Base-by-base conservation (phyloP, 2,888 invertebrate genomes). In the Hipparchia sbordonii region DNA sequence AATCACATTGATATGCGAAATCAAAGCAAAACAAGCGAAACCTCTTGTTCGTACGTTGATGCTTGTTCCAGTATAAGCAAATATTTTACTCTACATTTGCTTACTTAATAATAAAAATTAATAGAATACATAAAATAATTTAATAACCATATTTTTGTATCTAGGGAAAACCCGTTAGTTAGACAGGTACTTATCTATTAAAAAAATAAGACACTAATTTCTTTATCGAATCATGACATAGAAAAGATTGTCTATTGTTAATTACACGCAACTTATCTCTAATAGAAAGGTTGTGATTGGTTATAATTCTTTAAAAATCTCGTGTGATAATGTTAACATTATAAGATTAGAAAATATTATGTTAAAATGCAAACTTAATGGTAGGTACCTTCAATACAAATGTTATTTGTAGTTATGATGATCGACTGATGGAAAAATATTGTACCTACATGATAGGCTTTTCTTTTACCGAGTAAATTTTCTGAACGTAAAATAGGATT, bases 251-350 rank as follows among this genome's bases (percentile, higher is more conserved):
- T 63, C 48, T 12, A 10, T 45, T 48, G 6, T 51, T 6, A 4
- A 6, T 51, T 4, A 7, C n/a, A 10, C 13, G 8, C 8, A 48
- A 48, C 2, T 8, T 65, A 33, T 65, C n/a, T 8, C 12, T 65
- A 6, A 65, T 33, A 65, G 13, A 10, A 23, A 51, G 52, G 33
- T 10, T 52, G 33, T 52, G 9, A 52, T 61, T 61, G 61, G 61
- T 61, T n/a, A 33, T 6, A 7, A 52, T 65, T 63, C 6, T 48
- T 13, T 10, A 33, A 52, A 63, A 63, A 52, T 13, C 33, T 12
- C 52, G 23, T 63, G 3, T 46, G 65, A 65, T 65, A 65, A 65
- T 33, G 65, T 7, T 48, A 63, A 63, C 51, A 63, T 10, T 4
- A 39, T 39, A 39, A 39, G 39, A 39, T 23, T 23, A 3, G 46